Conservation (phyloP, 64 coral and sea anemone genomes). For the Catalaphyllia jardinei region DNA sequence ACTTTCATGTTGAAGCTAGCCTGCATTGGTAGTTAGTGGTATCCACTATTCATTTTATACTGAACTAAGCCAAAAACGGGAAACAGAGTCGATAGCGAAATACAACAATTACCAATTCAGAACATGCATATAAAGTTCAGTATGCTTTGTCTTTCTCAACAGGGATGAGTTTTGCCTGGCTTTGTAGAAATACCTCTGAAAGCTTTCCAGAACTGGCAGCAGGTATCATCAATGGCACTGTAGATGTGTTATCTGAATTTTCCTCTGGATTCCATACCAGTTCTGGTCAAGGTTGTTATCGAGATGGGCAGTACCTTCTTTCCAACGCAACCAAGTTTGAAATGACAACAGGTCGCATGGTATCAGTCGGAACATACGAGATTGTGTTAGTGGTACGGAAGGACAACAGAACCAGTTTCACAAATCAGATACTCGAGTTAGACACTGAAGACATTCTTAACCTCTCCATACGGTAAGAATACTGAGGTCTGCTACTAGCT, state of each 20-base stretch:
- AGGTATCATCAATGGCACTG: background rate
- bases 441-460: conserved; percentile 38
- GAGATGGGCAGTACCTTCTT: conserved; percentile 46
- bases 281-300: conserved; percentile 45
- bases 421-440: conserved; percentile 57
- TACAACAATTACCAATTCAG: too few species aligned
- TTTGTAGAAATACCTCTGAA: conserved; percentile 51
- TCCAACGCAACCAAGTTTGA: background rate
- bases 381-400: conserved; percentile 54
- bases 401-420: conserved; percentile 30
- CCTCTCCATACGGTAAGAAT: conserved; percentile 55
- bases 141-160: background rate
- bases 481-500: background rate
- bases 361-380: conserved; percentile 6
- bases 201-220: conserved; percentile 18
- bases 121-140: too few species aligned
- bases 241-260: background rate
- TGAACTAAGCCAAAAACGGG: too few species aligned
- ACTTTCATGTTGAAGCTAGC: too few species aligned
- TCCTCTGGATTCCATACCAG: background rate
- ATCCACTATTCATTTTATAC: too few species aligned
- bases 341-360: conserved; percentile 43
- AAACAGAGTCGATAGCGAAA: too few species aligned
- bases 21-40: too few species aligned
- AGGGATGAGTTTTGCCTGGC: conserved; percentile 75